Evolutionary conservation across 2,888 invertebrate genomes (phyloP).

Genomic region (Archips crataeganus): DNA sequence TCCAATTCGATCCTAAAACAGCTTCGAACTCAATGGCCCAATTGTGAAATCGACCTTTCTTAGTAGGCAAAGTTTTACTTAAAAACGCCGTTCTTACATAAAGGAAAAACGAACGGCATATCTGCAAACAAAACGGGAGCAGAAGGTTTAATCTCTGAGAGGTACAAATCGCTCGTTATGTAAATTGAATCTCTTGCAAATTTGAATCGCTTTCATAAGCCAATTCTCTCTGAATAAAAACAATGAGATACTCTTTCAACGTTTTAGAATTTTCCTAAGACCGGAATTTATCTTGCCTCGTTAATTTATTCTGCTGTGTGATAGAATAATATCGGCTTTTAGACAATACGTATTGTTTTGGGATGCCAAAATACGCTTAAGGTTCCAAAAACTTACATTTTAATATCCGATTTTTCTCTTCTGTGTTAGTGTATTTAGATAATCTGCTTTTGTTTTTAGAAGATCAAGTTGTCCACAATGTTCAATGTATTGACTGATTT

Average conservation of each 20-base stretch:
- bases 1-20: constrained; percentile 26
- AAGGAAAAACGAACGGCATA: constrained; percentile 60
- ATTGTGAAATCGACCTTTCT: constrained; percentile 40
- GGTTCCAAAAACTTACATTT: background rate
- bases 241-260: constrained; percentile 73
- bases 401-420: background rate
- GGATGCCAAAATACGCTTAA: background rate
- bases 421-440: too few species aligned
- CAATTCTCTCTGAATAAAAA: constrained; percentile 79
- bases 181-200: constrained; percentile 83
- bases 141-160: constrained; percentile 74
- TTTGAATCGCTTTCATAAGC: constrained; percentile 82
- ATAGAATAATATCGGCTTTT: constrained; percentile 15
- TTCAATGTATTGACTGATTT: too few species aligned
- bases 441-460: too few species aligned
- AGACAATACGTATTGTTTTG: constrained; percentile 12
- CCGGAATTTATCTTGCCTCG: constrained; percentile 59
- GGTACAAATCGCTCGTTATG: constrained; percentile 84
- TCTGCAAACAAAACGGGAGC: constrained; percentile 65
- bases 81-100: constrained; percentile 58
- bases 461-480: too few species aligned
- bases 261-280: constrained; percentile 63
- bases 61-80: constrained; percentile 38
- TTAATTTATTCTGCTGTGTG: constrained; percentile 35
- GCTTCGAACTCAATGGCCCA: constrained; percentile 20